Conservation (phyloP, 2,797 vertebrate genomes). For the Mareca penelope region DNA sequence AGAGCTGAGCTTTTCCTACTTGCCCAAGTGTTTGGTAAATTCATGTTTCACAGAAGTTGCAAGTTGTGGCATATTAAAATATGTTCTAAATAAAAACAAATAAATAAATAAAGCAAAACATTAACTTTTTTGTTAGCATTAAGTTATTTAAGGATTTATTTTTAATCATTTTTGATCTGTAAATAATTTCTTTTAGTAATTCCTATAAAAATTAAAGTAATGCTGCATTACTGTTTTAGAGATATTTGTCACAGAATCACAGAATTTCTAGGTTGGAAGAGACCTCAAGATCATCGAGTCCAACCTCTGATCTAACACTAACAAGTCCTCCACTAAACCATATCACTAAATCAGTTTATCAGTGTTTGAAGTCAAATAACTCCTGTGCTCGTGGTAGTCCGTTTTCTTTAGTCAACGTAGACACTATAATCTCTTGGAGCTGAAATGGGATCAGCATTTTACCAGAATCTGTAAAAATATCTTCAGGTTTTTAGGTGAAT, state of each 20-base stretch:
- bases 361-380: not conserved
- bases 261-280: too few relatives aligned
- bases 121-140: not conserved
- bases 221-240: not conserved
- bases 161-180: not conserved
- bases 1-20: conserved; percentile 2
- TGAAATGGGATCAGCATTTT: not conserved
- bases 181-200: not conserved
- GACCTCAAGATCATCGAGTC: too few relatives aligned
- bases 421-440: not conserved
- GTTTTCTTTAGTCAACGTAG: not conserved
- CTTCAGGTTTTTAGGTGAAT: not conserved
- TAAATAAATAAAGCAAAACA: not conserved
- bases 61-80: not conserved
- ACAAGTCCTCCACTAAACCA: too few relatives aligned
- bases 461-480: not conserved
- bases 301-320: too few relatives aligned
- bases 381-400: not conserved
- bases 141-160: not conserved
- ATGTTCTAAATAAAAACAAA: not conserved
- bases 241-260: not conserved
- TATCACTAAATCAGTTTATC: not conserved
- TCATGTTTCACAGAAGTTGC: not conserved
- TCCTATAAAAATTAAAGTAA: not conserved
- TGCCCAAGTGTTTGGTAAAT: not conserved